phyloP scores from a whole-genome alignment of 2,113 vertebrate species.

The Azemiops feae region DNA sequence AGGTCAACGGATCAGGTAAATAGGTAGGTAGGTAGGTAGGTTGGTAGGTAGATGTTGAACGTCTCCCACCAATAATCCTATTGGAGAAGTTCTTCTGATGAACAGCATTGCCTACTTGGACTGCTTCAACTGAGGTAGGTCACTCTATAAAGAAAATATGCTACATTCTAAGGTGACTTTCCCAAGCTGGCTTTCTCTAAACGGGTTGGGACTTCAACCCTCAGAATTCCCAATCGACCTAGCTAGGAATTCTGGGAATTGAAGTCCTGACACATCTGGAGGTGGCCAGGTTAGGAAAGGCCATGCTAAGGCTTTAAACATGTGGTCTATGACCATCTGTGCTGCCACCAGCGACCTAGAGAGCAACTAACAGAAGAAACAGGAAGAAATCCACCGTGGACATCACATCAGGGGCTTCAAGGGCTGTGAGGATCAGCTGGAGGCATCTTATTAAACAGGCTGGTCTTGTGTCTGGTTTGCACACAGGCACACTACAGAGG shows the following conservation, averaged over 20 bases:
- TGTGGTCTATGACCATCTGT: background rate
- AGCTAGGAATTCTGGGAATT: background rate
- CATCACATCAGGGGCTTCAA: background rate
- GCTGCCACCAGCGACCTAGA: background rate
- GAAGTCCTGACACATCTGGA: background rate
- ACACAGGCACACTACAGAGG: no score
- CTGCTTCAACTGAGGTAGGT: conserved; percentile 70
- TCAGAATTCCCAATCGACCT: background rate
- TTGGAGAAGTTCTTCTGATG: background rate
- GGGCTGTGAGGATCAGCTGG: background rate
- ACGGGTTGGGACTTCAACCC: background rate
- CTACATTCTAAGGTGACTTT: background rate
- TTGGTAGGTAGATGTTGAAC: background rate
- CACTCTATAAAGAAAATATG: conserved; percentile 48
- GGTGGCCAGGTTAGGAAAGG: background rate
- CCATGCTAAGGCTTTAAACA: conserved; percentile 7
- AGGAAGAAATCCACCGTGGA: background rate
- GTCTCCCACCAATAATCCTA: background rate
- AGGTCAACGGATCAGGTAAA: background rate
- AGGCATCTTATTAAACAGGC: background rate
- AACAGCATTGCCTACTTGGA: background rate
- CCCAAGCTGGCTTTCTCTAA: background rate
- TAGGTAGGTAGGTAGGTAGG: background rate
- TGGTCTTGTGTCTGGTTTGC: background rate
- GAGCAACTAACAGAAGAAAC: background rate